phyloP scores from a whole-genome alignment of 2,797 vertebrate genomes.

The Balearica regulorum region DNA sequence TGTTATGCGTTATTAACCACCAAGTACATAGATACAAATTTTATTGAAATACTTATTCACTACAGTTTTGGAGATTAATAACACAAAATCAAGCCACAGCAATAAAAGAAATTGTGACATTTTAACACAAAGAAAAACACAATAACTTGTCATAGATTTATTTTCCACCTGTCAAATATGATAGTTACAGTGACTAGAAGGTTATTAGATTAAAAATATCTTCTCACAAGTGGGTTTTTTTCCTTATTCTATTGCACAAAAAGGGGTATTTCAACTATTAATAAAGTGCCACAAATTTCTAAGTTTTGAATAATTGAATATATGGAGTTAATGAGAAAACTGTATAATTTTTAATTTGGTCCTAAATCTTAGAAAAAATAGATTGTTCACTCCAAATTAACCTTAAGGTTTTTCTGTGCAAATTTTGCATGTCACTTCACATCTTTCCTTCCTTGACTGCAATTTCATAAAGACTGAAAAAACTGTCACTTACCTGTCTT shows the following conservation, averaged over 20 bases:
- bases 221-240: neutral
- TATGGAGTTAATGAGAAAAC: neutral
- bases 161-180: neutral
- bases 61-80: neutral
- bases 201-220: neutral
- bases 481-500: neutral
- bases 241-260: neutral
- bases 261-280: neutral
- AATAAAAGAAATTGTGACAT: neutral
- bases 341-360: neutral
- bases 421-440: neutral
- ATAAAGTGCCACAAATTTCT: neutral
- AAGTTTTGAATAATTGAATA: neutral
- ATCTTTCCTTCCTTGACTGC: neutral
- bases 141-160: neutral
- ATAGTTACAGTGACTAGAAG: neutral
- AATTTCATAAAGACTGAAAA: neutral
- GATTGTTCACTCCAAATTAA: neutral
- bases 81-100: neutral
- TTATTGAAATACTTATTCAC: neutral
- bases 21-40: neutral
- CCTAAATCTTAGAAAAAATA: neutral
- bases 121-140: neutral
- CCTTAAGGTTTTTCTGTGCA: neutral
- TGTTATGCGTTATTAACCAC: neutral